Conservation (phyloP, 2,797 vertebrate species). For the Cercopithecus mitis region DNA sequence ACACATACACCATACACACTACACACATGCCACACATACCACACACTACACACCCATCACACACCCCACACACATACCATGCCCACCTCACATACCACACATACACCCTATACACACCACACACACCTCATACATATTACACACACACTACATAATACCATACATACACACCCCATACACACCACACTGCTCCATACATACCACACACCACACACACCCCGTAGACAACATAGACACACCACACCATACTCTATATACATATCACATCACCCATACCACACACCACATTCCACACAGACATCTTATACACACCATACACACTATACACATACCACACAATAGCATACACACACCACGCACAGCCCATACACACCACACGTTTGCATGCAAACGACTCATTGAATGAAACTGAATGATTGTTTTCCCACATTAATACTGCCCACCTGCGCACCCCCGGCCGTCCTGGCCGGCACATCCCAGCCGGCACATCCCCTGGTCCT, state of each 20-base stretch:
- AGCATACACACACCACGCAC: neutral
- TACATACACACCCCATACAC: too few relatives aligned
- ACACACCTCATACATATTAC: too few relatives aligned
- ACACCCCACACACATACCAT: too few relatives aligned
- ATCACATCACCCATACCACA: neutral
- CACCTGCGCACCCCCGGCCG: neutral
- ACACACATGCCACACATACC: too few relatives aligned
- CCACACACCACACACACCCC: too few relatives aligned
- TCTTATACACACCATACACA: neutral
- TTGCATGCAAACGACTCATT: neutral
- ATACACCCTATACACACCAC: rapidly evolving
- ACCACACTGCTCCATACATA: too few relatives aligned
- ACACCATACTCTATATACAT: too few relatives aligned
- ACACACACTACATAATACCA: too few relatives aligned
- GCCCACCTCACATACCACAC: too few relatives aligned
- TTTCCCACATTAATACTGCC: neutral
- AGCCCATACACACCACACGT: neutral
- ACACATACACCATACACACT: too few relatives aligned
- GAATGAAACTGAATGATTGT: neutral
- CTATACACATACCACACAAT: neutral
- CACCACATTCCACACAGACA: neutral
- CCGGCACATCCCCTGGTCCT: neutral
- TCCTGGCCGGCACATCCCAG: neutral
- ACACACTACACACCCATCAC: too few relatives aligned
- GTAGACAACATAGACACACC: too few relatives aligned